Conservation (phyloP, 2,888 invertebrate genomes). For the Brachyopa scutellaris region DNA sequence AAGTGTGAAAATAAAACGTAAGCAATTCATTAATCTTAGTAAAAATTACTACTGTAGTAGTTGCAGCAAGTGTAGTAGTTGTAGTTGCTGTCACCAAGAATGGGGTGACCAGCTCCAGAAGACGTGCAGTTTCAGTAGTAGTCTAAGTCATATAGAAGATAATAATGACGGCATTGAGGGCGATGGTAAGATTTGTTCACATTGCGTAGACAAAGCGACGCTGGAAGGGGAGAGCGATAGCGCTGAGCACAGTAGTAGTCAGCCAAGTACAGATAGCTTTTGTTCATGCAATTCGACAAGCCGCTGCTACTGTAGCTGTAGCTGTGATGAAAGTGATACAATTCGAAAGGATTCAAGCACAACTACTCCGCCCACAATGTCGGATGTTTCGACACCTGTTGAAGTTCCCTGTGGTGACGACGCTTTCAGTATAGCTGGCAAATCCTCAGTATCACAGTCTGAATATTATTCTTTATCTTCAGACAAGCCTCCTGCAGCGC, state of each 20-base stretch:
- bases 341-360: constrained; percentile 68
- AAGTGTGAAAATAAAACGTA: constrained; percentile 78
- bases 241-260: constrained; percentile 72
- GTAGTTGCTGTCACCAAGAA: constrained; percentile 76
- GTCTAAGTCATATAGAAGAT: constrained; percentile 68
- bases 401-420: constrained; percentile 63
- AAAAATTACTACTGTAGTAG: constrained; percentile 77
- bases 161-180: constrained; percentile 63
- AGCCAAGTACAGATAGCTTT: constrained; percentile 77
- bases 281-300: constrained; percentile 79
- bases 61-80: constrained; percentile 79
- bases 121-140: constrained; percentile 65
- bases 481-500: constrained; percentile 74
- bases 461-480: constrained; percentile 80
- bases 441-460: constrained; percentile 79
- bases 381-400: constrained; percentile 60
- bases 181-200: constrained; percentile 62
- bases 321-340: constrained; percentile 74
- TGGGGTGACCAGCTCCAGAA: constrained; percentile 73
- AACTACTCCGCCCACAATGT: constrained; percentile 64
- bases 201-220: constrained; percentile 33
- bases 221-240: constrained; percentile 26
- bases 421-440: constrained; percentile 73
- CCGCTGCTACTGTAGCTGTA: constrained; percentile 77
- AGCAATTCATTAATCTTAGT: constrained; percentile 76